Evolutionary conservation across 2,113 vertebrate species (phyloP).

Genomic region (Emydocephalus ijimae): DNA sequence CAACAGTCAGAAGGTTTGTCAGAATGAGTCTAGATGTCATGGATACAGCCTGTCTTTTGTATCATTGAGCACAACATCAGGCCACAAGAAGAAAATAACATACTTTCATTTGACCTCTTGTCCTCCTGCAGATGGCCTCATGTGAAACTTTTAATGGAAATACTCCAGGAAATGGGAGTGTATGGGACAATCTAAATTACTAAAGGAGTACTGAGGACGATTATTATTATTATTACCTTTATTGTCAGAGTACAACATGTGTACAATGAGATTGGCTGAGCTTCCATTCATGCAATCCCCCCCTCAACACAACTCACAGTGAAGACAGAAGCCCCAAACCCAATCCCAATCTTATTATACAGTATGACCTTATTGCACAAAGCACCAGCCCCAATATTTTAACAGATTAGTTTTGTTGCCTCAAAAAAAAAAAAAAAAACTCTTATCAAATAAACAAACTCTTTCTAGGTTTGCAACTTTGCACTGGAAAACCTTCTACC

Average conservation of each 20-base stretch:
- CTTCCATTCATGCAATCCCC: too few species aligned
- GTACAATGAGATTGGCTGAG: too few species aligned
- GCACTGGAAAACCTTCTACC: neutral
- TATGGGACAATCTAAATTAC: neutral
- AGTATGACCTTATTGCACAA: too few species aligned
- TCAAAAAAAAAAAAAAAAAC: neutral
- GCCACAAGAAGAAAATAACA: neutral
- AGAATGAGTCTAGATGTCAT: neutral
- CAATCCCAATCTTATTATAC: too few species aligned
- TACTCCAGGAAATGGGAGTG: neutral
- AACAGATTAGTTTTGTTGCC: neutral
- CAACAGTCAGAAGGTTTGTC: neutral
- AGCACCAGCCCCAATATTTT: neutral
- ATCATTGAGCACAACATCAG: neutral
- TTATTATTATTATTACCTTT: too few species aligned
- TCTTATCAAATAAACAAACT: neutral
- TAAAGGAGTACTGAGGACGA: neutral
- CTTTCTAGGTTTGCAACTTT: neutral
- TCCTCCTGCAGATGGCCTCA: neutral
- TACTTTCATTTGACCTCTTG: neutral
- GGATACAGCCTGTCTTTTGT: neutral
- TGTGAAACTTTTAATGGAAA: neutral
- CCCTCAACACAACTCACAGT: too few species aligned
- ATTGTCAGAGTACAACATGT: too few species aligned
- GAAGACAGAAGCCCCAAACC: too few species aligned